phyloP scores from a whole-genome alignment of 2,797 vertebrate species.

The Sebastes trivittatus region DNA sequence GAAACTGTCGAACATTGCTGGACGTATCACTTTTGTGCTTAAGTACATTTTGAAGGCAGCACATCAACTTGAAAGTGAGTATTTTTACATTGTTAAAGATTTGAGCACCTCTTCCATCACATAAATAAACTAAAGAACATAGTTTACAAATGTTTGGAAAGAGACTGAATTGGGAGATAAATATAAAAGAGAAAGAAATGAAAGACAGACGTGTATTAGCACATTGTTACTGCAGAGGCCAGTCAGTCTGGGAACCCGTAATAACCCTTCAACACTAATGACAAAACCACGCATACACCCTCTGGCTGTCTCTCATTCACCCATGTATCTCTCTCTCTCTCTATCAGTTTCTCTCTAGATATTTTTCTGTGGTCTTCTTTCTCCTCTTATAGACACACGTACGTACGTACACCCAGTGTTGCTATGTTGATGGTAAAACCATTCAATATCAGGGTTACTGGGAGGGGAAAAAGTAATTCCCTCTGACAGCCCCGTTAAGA shows the following conservation, averaged over 20 bases:
- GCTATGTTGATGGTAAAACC: conserved; percentile 62
- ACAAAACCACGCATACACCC: conserved; percentile 53
- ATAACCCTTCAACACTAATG: conserved; percentile 59
- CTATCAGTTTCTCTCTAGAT: conserved; percentile 22
- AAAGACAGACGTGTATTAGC: conserved; percentile 55
- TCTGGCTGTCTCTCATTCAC: conserved; percentile 2
- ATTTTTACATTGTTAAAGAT: background rate
- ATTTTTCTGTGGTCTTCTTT: background rate
- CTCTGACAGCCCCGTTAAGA: conserved; percentile 58
- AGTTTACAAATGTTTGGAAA: background rate
- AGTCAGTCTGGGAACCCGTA: conserved; percentile 60
- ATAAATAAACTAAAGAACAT: background rate
- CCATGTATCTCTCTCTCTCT: background rate
- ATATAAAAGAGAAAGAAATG: conserved; percentile 29
- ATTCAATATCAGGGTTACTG: conserved; percentile 40
- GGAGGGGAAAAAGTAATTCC: conserved; percentile 53
- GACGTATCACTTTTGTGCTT: background rate
- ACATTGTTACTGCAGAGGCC: conserved; percentile 61
- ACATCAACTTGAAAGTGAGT: background rate
- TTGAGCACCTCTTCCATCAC: background rate
- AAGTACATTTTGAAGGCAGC: background rate
- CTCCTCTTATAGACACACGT: background rate
- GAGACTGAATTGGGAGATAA: background rate
- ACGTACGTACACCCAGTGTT: background rate
- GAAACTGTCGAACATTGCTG: no score